Evolutionary conservation across 2,797 vertebrate genomes (phyloP).

Genomic region (Hapalemur alaotrensis): DNA sequence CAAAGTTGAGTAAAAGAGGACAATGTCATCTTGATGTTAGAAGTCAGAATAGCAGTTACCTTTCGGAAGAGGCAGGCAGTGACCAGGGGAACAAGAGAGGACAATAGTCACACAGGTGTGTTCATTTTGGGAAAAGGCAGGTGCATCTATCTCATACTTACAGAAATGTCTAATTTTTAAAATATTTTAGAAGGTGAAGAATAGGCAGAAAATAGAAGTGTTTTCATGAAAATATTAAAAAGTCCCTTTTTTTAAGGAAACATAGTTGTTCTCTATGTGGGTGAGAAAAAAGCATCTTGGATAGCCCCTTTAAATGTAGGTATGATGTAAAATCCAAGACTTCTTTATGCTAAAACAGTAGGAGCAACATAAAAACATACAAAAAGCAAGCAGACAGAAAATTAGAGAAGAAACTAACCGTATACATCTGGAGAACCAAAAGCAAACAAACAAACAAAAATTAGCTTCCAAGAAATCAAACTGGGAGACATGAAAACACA

Average conservation of each 20-base stretch:
- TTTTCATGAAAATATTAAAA: conserved; percentile 1
- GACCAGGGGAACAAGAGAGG: fast-evolving
- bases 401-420: background rate
- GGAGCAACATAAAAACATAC: background rate
- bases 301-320: background rate
- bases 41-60: background rate
- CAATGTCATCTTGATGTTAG: background rate
- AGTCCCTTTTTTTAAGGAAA: conserved; percentile 19
- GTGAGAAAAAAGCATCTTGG: background rate
- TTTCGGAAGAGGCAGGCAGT: background rate
- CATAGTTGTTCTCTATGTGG: background rate
- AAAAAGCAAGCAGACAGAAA: background rate
- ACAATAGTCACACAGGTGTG: background rate
- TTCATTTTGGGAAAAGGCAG: background rate
- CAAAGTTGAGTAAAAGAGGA: background rate
- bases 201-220: background rate
- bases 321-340: background rate
- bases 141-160: background rate
- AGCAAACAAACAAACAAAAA: background rate
- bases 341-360: background rate
- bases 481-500: conserved; percentile 47
- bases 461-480: conserved; percentile 52
- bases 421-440: background rate
- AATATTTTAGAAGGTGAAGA: background rate
- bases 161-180: background rate